Evolutionary conservation across 2,113 vertebrate genomes (phyloP).

Genomic region (Clupea harengus): DNA sequence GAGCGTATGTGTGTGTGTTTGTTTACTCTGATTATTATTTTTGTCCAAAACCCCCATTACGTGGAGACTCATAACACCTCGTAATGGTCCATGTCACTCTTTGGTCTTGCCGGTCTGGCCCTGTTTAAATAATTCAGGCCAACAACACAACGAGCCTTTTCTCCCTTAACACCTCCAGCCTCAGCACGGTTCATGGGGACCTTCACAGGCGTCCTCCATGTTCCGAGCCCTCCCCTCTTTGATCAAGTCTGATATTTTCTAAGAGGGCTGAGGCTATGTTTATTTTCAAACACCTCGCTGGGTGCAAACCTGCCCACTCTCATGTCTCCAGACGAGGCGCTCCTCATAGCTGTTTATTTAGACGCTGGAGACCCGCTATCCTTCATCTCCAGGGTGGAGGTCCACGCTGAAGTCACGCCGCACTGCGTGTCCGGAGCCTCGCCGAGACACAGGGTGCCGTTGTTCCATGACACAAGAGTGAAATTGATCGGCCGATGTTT

Average conservation of each 20-base stretch:
- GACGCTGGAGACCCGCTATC: background rate
- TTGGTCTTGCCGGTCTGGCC: conserved; percentile 23
- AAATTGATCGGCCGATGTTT: background rate
- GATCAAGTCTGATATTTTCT: conserved; percentile 27
- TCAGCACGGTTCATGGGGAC: conserved; percentile 1
- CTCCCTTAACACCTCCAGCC: background rate
- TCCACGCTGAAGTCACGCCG: background rate
- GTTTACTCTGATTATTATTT: conserved; percentile 20
- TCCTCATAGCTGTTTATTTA: conserved; percentile 19
- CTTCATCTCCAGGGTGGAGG: conserved; percentile 7
- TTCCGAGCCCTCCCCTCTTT: background rate
- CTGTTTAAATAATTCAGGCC: conserved; percentile 41
- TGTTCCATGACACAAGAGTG: background rate
- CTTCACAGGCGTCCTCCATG: background rate
- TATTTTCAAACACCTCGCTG: conserved; percentile 28
- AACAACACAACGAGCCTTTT: conserved; percentile 34
- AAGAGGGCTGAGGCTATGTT: conserved; percentile 30
- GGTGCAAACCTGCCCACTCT: background rate
- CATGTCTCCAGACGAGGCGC: background rate
- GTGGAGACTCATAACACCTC: conserved; percentile 28
- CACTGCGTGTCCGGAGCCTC: background rate
- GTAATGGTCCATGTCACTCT: conserved; percentile 38
- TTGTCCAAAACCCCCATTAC: conserved; percentile 37
- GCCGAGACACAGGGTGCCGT: background rate
- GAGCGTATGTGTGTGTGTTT: conserved; percentile 24